Base-by-base conservation (phyloP, 2,797 vertebrate species). In the Sebastiscus tertius region DNA sequence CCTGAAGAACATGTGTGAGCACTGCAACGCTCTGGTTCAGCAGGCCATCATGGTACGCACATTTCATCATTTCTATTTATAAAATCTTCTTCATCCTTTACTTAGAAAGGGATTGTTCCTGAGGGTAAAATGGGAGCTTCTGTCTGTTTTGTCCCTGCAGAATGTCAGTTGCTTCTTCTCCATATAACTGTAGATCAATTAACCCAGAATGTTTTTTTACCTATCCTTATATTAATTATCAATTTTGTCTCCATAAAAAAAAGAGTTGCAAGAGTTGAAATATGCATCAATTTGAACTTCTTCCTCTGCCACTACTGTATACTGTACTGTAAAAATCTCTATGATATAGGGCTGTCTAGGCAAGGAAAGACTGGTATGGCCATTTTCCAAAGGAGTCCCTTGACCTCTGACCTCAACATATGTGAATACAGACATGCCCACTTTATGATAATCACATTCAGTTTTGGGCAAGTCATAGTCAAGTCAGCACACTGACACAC, bases 1-100 rank as follows among this genome's bases (percentile, higher is more conserved):
- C 86, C 90, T 99, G 93, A 99, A 99, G 94, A 99, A 99, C 93
- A 99, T 99, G 99, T 99, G 99, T 82, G 99, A 99, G 87, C 99
- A 99, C 91, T 99, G 99, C 84, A 99, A 99, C 94, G 97, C 97
- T 0, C 94, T 99, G 87, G 99, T 99, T 24, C 98, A 99, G 89
- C 99, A 99, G 90, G 99, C 99, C 86, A 97, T 99, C 95, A 99
- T 99, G 98, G 98, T 99, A 94, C 16, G n/a, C 12, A 64, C 8
- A 72, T 36, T 49, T 3, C 60, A 20, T 55, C 4, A n/a, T 12
- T 49, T 22, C 8, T 52, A 22, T 52, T 56, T 4, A 24, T 77
- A 8, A 67, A 78, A 63, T 33, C 8, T 27, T 56, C 26, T 54
- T 36, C 5, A 20, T 31, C 49, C 6, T 42, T 29, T 33, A 22